phyloP scores from a whole-genome alignment of 2,888 invertebrate genomes.

The Gymnocheta viridis region DNA sequence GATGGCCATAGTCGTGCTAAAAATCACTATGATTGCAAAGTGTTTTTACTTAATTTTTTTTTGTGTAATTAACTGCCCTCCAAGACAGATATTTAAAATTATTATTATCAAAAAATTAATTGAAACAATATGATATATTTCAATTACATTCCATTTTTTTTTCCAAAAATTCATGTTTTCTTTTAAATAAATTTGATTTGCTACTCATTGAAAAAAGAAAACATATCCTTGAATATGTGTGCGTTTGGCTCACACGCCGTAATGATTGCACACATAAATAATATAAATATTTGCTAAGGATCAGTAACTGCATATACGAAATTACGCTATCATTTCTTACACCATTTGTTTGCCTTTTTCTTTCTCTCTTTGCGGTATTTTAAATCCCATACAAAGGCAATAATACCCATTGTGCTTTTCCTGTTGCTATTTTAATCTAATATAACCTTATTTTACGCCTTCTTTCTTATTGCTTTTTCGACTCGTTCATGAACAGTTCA shows the following conservation, averaged over 20 bases:
- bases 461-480: conserved; percentile 46
- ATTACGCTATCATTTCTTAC: neutral
- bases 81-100: neutral
- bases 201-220: conserved; percentile 11
- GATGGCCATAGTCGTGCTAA: too few relatives aligned
- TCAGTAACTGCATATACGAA: conserved; percentile 30
- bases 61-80: too few relatives aligned
- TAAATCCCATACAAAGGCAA: conserved; percentile 15
- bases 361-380: conserved; percentile 3
- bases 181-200: conserved; percentile 26
- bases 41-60: too few relatives aligned
- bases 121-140: neutral
- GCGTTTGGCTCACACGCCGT: neutral
- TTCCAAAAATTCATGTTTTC: too few relatives aligned
- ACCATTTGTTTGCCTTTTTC: neutral
- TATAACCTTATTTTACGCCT: conserved; percentile 65
- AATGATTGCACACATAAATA: neutral
- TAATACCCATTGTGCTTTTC: conserved; percentile 38
- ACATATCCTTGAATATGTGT: conserved; percentile 8
- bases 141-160: neutral
- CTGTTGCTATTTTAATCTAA: conserved; percentile 54
- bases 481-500: neutral
- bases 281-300: conserved; percentile 59
- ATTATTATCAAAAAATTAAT: conserved; percentile 9
- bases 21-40: too few relatives aligned